phyloP scores from a whole-genome alignment of 2,888 invertebrate genomes.

The Drosophila cognata region DNA sequence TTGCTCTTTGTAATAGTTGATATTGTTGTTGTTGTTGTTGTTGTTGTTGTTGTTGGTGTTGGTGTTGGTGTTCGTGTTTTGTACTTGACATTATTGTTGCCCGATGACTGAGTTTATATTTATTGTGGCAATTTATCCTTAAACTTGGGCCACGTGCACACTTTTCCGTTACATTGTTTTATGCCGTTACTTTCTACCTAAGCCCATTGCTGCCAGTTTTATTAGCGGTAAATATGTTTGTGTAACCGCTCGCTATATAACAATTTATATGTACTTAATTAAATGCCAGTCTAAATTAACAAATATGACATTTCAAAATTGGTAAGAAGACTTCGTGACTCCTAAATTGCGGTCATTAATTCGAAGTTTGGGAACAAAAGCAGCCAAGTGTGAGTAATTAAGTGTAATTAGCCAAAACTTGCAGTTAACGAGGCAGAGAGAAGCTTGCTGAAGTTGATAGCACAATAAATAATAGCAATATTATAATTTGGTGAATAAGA shows the following conservation, averaged over 20 bases:
- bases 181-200: slow-evolving; percentile 28
- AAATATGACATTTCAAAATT: slow-evolving; percentile 40
- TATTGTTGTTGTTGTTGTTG: slow-evolving; percentile 26
- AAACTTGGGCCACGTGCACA: slow-evolving; percentile 54
- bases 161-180: slow-evolving; percentile 40
- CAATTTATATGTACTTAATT: slow-evolving; percentile 15
- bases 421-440: not conserved
- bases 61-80: slow-evolving; percentile 20
- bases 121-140: slow-evolving; percentile 72
- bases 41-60: slow-evolving; percentile 7
- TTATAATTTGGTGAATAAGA: not conserved
- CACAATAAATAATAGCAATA: not conserved
- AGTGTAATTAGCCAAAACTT: slow-evolving; percentile 9
- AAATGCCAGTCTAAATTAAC: slow-evolving; percentile 57
- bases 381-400: slow-evolving; percentile 16
- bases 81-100: slow-evolving; percentile 51
- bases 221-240: slow-evolving; percentile 22
- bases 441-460: not conserved
- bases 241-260: slow-evolving; percentile 3
- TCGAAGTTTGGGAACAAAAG: slow-evolving; percentile 15
- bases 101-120: slow-evolving; percentile 64
- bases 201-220: slow-evolving; percentile 29
- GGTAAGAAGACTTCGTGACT: slow-evolving; percentile 12
- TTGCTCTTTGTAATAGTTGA: slow-evolving; percentile 20
- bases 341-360: slow-evolving; percentile 33